Percentiles rank a stretch among this genome's conserved stretches.
phyloP scores from a whole-genome alignment of 2,797 vertebrate species.

The Megaceryle alcyon region DNA sequence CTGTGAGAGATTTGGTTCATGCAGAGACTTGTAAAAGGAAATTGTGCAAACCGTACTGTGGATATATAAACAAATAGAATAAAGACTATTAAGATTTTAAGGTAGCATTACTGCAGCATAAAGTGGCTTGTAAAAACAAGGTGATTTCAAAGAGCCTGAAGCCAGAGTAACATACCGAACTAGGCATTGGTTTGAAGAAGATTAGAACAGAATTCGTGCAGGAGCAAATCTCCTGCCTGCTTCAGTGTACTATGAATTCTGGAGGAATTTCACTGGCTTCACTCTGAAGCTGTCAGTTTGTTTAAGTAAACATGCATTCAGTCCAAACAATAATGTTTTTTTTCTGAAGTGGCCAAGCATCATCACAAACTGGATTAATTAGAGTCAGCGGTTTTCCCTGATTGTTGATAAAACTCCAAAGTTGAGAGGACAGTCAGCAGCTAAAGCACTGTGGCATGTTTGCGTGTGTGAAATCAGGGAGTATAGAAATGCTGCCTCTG shows the following conservation, averaged over 20 bases:
- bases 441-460: background rate
- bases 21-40: background rate
- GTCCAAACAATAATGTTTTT: background rate
- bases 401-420: background rate
- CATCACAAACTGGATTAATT: background rate
- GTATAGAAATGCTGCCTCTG: background rate
- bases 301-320: background rate
- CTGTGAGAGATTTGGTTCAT: background rate
- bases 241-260: background rate
- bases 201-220: background rate
- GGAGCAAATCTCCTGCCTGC: background rate
- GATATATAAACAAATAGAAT: background rate
- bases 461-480: background rate
- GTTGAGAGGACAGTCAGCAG: background rate
- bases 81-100: background rate
- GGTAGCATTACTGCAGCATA: background rate
- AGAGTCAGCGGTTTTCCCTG: background rate
- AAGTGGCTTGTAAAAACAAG: background rate
- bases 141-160: background rate
- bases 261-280: background rate
- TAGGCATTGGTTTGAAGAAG: background rate
- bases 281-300: background rate
- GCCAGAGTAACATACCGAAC: background rate
- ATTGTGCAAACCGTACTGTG: background rate
- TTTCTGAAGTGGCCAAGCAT: background rate